Base-by-base conservation (phyloP, 2,797 vertebrate species). In the Aeoliscus strigatus region DNA sequence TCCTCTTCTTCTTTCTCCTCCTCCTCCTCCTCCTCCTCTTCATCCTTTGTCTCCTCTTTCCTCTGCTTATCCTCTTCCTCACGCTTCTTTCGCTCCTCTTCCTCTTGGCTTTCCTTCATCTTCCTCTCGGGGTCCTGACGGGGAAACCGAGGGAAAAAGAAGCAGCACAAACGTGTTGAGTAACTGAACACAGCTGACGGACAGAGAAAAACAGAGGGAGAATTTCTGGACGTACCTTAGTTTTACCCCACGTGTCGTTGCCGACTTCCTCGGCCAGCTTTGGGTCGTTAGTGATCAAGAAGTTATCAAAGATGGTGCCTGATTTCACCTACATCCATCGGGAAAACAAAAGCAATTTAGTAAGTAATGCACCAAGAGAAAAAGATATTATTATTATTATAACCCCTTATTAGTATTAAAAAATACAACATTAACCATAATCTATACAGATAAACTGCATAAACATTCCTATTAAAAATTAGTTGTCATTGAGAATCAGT, bases 221-320 rank as follows among this genome's bases (percentile, higher is more conserved):
- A 45, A 2, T 3, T 11, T 30, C 34, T 29, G 8, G 11, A 5
- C 41, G 74, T 74, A 90, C 88, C 83, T 90, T 91, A 57, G 86
- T 90, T 75, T 77, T 73, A 49, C 86, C 88, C 92, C 85, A 91
- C 1, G 77, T 89, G 58, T 91, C 85, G 40, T 85, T 84, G 23
- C 88, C 90, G 23, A 88, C 67, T 50, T 92, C 88, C 60, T 93
- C 90, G 23, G 91, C 90, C 76, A 91, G 73, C 18, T 83, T 84
- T 45, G 90, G 87, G 70, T 93, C 88, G 41, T 85, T 88, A 60
- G 83, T 88, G 66, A 92, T 90, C 23, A 93, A 80, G 71, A 94
- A 94, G 80, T 91, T 90, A 52, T 90, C 89, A 71, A 91, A 94
- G 60, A 93, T 90, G 2, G 88, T 91, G 12, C 89, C 90, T 42